Evolutionary conservation across 2,113 vertebrate genomes (phyloP).

Genomic region (Neolamprologus longior): DNA sequence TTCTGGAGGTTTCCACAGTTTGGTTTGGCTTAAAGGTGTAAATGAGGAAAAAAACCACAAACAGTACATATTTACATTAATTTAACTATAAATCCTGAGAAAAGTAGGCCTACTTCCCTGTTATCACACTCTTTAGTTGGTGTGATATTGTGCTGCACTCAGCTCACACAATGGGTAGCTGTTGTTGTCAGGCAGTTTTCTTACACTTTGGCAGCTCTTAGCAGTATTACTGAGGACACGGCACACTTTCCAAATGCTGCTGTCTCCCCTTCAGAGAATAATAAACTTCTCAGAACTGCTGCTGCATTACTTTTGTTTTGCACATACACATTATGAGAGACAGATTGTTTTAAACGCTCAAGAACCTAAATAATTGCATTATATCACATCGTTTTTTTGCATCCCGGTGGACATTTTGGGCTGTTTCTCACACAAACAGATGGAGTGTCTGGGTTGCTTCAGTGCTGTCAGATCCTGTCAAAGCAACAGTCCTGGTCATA

Average conservation of each 20-base stretch:
- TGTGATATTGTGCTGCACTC: not conserved
- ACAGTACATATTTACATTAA: not conserved
- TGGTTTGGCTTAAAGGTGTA: not conserved
- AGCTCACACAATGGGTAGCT: not conserved
- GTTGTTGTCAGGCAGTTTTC: conserved; percentile 23
- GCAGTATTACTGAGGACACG: not conserved
- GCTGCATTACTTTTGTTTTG: not conserved
- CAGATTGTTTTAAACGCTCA: not conserved
- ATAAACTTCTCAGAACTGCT: not conserved
- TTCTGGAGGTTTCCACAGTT: not conserved
- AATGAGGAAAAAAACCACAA: not conserved
- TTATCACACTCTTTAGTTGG: not conserved
- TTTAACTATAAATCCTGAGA: not conserved
- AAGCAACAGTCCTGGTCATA: not conserved
- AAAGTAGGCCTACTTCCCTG: not conserved
- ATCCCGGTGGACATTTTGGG: not conserved
- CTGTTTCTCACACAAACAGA: not conserved
- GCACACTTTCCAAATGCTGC: not conserved
- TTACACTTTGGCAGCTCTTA: not conserved
- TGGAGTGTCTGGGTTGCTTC: not conserved
- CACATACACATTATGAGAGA: not conserved
- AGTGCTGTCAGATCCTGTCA: not conserved
- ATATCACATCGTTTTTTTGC: not conserved
- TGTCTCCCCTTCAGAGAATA: not conserved
- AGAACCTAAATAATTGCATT: not conserved